A percentile compares a stretch with the other conserved stretches of the same genome.
Evolutionary conservation across 2,797 vertebrate genomes (phyloP).

Genomic region (Meda fulgida): DNA sequence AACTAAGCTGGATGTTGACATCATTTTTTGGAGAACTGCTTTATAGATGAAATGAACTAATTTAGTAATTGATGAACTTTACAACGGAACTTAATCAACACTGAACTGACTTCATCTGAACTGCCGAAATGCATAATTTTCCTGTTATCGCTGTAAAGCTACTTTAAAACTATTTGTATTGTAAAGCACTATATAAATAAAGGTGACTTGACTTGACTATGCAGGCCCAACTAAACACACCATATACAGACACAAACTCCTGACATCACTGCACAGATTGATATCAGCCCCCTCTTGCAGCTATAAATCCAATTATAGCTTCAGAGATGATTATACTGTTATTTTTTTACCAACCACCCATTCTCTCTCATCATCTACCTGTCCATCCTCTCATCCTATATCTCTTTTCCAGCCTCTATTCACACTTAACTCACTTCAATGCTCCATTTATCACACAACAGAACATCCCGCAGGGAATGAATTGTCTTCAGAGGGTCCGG

Average conservation of each 20-base stretch:
- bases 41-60: too few species aligned
- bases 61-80: too few species aligned
- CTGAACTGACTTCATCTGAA: too few species aligned
- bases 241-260: constrained; percentile 3
- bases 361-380: constrained; percentile 30
- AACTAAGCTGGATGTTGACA: too few species aligned
- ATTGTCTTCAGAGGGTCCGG: constrained; percentile 28
- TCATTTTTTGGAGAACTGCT: too few species aligned
- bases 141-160: too few species aligned
- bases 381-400: constrained; percentile 40
- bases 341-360: constrained; percentile 7
- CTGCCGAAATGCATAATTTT: too few species aligned
- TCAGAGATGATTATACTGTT: constrained; percentile 36
- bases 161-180: too few species aligned
- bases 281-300: constrained; percentile 25
- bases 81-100: too few species aligned
- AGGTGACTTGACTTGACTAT: too few species aligned
- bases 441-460: constrained; percentile 52
- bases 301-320: constrained; percentile 42
- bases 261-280: constrained; percentile 29
- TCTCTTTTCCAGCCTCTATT: constrained; percentile 39
- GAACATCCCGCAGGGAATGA: constrained; percentile 32
- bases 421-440: constrained; percentile 56
- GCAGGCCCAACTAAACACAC: neutral
- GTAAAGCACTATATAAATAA: too few species aligned